Base-by-base conservation (phyloP, 2,797 vertebrate genomes). In the Chanos chanos region DNA sequence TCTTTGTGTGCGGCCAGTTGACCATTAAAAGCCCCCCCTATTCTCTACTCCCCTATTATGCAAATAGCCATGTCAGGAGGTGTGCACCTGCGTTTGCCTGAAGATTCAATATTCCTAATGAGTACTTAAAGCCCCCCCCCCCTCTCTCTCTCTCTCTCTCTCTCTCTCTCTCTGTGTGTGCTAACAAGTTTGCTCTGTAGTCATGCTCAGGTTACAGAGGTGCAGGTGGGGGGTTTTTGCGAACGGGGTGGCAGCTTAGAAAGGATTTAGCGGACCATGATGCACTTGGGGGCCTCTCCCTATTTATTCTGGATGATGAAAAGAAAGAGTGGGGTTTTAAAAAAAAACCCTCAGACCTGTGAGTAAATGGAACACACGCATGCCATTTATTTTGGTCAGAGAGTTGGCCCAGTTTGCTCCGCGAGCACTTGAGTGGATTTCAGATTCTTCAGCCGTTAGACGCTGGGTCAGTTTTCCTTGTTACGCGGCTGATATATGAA, bases 21-120 rank as follows among this genome's bases (percentile, higher is more conserved):
- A 79, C 75, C 59, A 64, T 53, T 79, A 71, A 64, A 74, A 71
- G 47, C 50, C 3, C 73, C 73, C 85, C 78, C 71, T 77, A 71
- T 81, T 76, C 76, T 61, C 61, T 63, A 67, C 62, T 60, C 66
- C 56, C 75, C n/a, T 73, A 72, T 74, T 83, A 83, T 79, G 79
- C 80, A 84, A 85, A 88, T 76, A 51, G 68, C 62, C 54, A 33
- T 62, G 76, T 72, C 74, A 85, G 73, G 80, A 80, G 67, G 70
- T 54, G 58, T 50, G 68, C 86, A 86, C 82, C 85, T 87, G 84
- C 75, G 72, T 76, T 80, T 76, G 70, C 66, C 71, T 77, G 66
- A 36, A 66, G 58, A 75, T 75, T 79, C 80, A 81, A 78, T 83
- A 80, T 76, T 76, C 68, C 73, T 77, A 74, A 73, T 62, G 73